A percentile compares a stretch with the other conserved stretches of the same genome.
Conservation (phyloP, 2,888 invertebrate genomes). For the Dyspetes luteomarginatus region DNA sequence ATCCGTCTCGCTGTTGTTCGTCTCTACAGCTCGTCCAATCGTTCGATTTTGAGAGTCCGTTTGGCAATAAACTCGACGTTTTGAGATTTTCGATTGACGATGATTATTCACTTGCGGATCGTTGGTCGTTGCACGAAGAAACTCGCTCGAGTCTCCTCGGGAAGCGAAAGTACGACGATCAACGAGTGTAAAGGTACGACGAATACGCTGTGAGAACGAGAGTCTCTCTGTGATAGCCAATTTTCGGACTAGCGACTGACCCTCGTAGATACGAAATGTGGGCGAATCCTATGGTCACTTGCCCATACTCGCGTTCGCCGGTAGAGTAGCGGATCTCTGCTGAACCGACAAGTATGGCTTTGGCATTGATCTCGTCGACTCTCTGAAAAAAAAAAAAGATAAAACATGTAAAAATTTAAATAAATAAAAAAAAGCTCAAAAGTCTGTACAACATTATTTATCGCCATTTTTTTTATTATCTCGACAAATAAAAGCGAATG, state of each 20-base stretch:
- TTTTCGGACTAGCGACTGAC: neutral
- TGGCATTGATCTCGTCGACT: slow-evolving; percentile 91
- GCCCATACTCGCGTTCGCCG: slow-evolving; percentile 91
- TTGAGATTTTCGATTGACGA: slow-evolving; percentile 6
- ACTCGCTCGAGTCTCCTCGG: neutral
- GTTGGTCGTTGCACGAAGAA: neutral
- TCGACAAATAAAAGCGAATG: neutral
- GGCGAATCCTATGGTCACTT: slow-evolving; percentile 78
- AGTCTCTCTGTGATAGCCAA: slow-evolving; percentile 17
- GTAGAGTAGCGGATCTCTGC: slow-evolving; percentile 94
- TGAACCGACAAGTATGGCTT: slow-evolving; percentile 90
- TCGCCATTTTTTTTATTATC: neutral
- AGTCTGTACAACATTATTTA: too few relatives aligned
- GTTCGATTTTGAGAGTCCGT: neutral
- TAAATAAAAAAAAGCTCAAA: too few relatives aligned
- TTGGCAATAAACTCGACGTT: slow-evolving; percentile 10
- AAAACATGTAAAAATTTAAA: neutral
- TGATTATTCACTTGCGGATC: neutral
- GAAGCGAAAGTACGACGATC: neutral
- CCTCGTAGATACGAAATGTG: slow-evolving; percentile 42
- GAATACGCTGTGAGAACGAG: slow-evolving; percentile 36
- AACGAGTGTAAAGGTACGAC: slow-evolving; percentile 33
- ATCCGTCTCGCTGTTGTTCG: slow-evolving; percentile 16
- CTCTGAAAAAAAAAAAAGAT: slow-evolving; percentile 84
- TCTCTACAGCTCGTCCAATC: neutral